Evolutionary conservation across 2,797 vertebrate species (phyloP), one percentile per base, ranked within the genome.

Genomic region (Danio choprae): DNA sequence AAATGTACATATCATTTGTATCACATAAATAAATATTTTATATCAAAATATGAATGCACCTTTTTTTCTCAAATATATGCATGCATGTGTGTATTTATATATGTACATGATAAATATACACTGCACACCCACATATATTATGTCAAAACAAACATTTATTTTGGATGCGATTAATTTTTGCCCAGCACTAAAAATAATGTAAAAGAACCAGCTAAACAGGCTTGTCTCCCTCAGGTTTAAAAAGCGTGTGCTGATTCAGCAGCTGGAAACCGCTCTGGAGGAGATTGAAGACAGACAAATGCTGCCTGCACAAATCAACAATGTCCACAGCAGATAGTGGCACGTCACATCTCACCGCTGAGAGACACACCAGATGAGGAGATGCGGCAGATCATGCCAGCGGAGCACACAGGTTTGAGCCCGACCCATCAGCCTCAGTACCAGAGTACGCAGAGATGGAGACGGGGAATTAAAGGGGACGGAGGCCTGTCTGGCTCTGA

Each of bases 171-270:
- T 29, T 29, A 29, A 29, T 29, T 29, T 29, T 29, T 29, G 29
- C 29, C 29, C 29, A 29, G 29, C 1, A 29, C 29, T 29, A 29
- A 29, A 29, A 29, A 29, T 9, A 29, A 16, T 67, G 43, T 48
- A 22, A 48, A 10, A 48, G 2, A 67, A 16, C 13, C 64, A 48
- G 43, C 20, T 67, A 15, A 67, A 46, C 5, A 15, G 0, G 12
- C 7, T 38, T 9, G 59, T 58, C 38, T 41, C n/a, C 41, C 46
- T 70, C 90, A 99, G 98, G 93, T 99, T 99, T 93, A 99, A 99
- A 94, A 98, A 98, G 91, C 94, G 96, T 84, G 94, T 98, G 43
- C 94, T 99, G 94, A 98, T 99, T 93, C 96, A 99, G 92, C 96
- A 97, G 91, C 93, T 99, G 90, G 98, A 99, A 92, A 91, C 88